Evolutionary conservation across 2,888 invertebrate species (phyloP).

Genomic region (Stenichneumon culpator): DNA sequence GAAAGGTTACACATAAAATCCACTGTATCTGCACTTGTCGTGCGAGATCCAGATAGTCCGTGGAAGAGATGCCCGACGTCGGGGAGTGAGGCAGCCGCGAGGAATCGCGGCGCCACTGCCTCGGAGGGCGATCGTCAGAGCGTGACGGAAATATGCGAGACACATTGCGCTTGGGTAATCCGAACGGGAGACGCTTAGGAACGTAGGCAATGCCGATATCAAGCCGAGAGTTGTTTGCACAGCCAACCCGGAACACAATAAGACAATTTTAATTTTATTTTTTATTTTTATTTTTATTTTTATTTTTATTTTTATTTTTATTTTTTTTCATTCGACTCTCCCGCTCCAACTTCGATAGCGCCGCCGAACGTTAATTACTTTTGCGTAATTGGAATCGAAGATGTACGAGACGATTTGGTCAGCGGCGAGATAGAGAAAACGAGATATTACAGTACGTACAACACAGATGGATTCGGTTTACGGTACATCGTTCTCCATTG

Average conservation of each 20-base stretch:
- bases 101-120: constrained; percentile 12
- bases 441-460: not conserved
- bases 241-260: not conserved
- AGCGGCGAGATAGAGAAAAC: not conserved
- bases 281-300: not conserved
- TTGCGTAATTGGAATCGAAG: constrained; percentile 9
- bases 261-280: not conserved
- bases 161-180: constrained; percentile 80
- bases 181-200: constrained; percentile 71
- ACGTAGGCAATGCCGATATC: constrained; percentile 56
- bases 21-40: not conserved
- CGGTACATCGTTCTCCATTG: constrained; percentile 20
- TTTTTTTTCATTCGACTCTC: not conserved
- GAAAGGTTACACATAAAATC: not conserved
- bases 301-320: not conserved
- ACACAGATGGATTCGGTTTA: constrained; percentile 3
- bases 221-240: not conserved
- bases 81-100: not conserved
- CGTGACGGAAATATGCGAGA: constrained; percentile 83
- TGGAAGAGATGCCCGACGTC: not conserved
- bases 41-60: constrained; percentile 7
- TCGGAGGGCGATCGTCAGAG: constrained; percentile 73
- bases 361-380: not conserved
- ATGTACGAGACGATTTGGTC: not conserved
- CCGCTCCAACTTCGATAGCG: not conserved